phyloP scores from a whole-genome alignment of 2,113 vertebrate species.

The Microcebus griseorufus region DNA sequence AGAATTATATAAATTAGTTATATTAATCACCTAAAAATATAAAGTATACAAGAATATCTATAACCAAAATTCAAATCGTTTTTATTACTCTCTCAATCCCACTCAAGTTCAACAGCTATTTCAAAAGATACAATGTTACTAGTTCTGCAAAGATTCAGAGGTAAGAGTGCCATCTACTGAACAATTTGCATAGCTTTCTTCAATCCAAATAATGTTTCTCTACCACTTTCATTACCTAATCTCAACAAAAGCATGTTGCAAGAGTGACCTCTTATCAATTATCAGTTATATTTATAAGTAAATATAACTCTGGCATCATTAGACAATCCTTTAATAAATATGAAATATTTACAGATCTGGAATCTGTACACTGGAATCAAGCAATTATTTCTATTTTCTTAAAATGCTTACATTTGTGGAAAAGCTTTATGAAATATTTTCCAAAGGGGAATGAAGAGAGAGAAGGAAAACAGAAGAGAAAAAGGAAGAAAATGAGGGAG shows the following conservation, averaged over 20 bases:
- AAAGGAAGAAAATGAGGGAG: not conserved
- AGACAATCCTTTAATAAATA: not conserved
- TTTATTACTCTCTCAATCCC: not conserved
- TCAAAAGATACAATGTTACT: not conserved
- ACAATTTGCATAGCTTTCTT: conserved; percentile 44
- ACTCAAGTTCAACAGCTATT: not conserved
- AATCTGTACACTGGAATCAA: not conserved
- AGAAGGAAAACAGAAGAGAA: not conserved
- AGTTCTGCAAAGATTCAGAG: conserved; percentile 6
- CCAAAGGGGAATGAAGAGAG: not conserved
- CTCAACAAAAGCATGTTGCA: not conserved
- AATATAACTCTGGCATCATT: not conserved
- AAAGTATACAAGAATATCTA: not conserved
- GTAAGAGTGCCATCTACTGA: conserved; percentile 73
- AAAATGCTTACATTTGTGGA: conserved; percentile 35
- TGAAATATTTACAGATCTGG: not conserved
- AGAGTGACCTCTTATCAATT: not conserved
- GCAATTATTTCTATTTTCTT: not conserved
- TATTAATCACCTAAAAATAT: not conserved
- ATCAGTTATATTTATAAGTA: not conserved
- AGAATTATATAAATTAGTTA: not conserved
- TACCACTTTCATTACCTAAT: not conserved
- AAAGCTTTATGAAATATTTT: not conserved
- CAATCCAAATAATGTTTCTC: not conserved
- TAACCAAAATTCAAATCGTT: not conserved